Evolutionary conservation across 2,797 vertebrate species (phyloP).

Genomic region (Anguilla anguilla): DNA sequence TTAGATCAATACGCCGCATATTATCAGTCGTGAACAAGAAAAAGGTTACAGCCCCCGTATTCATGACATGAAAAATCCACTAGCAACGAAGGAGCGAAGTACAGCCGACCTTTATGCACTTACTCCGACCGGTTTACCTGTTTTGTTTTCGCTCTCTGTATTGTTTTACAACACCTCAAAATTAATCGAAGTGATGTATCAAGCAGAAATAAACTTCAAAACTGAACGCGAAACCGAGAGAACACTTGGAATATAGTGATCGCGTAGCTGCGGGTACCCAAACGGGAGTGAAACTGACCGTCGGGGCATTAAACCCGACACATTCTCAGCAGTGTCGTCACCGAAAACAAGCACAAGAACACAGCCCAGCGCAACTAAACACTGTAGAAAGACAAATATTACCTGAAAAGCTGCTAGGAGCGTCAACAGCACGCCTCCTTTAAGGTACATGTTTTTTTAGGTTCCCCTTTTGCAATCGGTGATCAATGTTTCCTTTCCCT

Average conservation of each 20-base stretch:
- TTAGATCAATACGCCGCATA: neutral
- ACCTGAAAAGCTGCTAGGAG: constrained; percentile 59
- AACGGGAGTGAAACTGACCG: constrained; percentile 3
- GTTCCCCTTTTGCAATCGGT: constrained; percentile 36
- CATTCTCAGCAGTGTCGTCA: constrained; percentile 11
- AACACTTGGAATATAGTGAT: neutral
- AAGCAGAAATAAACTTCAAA: neutral
- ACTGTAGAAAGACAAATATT: constrained; percentile 31
- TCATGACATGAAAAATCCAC: neutral
- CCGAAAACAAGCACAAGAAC: constrained; percentile 15
- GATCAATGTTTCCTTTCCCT: constrained; percentile 31
- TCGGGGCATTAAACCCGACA: neutral
- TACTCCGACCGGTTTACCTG: neutral
- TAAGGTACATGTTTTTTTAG: constrained; percentile 51
- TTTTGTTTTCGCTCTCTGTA: neutral
- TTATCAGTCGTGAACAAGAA: neutral
- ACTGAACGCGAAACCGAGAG: neutral
- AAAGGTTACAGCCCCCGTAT: neutral
- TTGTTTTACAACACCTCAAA: neutral
- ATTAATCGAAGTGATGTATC: neutral
- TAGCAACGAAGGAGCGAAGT: constrained; percentile 10
- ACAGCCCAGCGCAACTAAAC: neutral
- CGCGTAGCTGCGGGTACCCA: neutral
- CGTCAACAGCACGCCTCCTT: constrained; percentile 49
- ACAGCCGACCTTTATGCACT: neutral